Evolutionary conservation across 2,797 vertebrate species (phyloP), one percentile per base, ranked within the genome.

Genomic region (Mus spretus): DNA sequence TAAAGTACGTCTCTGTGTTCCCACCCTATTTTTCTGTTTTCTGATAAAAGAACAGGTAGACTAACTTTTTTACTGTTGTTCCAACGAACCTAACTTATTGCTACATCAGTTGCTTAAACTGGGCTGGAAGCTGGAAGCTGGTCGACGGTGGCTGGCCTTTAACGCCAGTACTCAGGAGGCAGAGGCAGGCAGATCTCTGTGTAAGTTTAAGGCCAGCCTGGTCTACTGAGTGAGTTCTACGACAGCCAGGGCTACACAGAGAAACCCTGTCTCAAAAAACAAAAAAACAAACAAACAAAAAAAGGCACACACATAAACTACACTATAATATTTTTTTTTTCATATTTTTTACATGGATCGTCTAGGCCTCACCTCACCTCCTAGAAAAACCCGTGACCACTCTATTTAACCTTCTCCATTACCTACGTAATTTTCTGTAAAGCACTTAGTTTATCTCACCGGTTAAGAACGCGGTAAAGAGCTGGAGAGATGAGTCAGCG

Each of bases 401-500:
- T 37, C 53, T 72, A 55, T 82, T 24, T 87, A 70, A 75, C 75
- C 34, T 89, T 90, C 22, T 47, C 50, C 40, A 31, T 86, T 93
- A 80, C 34, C 44, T 65, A 78, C 90, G 88, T 92, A 47, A 55
- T 94, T 91, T 96, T 93, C 75, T 78, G 55, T 91, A 94, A 96
- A 87, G 44, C 12, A 84, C 65, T 88, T 90, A 34, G 26, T 80
- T 93, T 91, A 77, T 3, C 5, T 20, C 47, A 67, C 37, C 28
- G 8, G 50, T 93, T 85, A 88, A 90, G 3, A 93, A 72, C 17
- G 17, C 34, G 17, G 70, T 37, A 72, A 72, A 72, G 34, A 17
- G 5, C n/a, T 72, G n/a, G 70, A 37, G n/a, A 19, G 17, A 37
- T 72, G 70, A 72, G 8, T 72, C 70, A 72, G 70, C n/a, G 1